Base-by-base conservation (phyloP, 1,140 invertebrate genomes). In the Pseudobourletiella spinata region DNA sequence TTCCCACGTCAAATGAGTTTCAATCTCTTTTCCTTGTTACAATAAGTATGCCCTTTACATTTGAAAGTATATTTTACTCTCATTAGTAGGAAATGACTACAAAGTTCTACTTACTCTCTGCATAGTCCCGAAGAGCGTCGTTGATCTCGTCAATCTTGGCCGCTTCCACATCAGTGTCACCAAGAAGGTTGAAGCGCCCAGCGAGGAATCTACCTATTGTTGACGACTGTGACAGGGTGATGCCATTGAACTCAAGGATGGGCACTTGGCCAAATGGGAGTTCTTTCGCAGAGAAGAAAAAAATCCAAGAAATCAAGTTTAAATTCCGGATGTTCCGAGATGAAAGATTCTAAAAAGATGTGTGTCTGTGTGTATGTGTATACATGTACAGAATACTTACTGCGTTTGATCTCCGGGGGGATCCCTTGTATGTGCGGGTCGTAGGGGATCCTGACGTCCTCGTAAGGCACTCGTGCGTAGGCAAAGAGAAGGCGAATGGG, bases 401-500 rank as follows among this genome's bases (percentile, higher is more conserved):
- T 39, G 8, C 32, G 32, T 39, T 39, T 39, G n/a, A 39, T 57
- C n/a, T 1, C 14, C 16, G 20, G 6, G 20, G 30, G n/a, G 18
- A 28, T 30, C 32, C 29, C 51, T 28, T 25, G 8, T 54, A n/a
- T n/a, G n/a, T 29, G 14, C 25, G 51, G n/a, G 28, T 30, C 32
- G 29, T 18, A 14, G 3, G 55, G 35, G 16, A 59, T 46, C 18
- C 57, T 3, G 1, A 22, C 24, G 20, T 59, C 57, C n/a, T 59
- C 57, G n/a, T 26, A 59, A 46, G 22, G 0, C 16, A 48, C 42
- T 14, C 24, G 26, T 1, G 57, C 42, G 11, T 48, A 46, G 11
- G 8, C 24, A 16, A 59, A 59, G 3, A 59, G 20, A 15, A 25
- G 18, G 20, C 85, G 79, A 39, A 85, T 81, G 50, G 84, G 79